Evolutionary conservation across 2,888 invertebrate species (phyloP).

Genomic region (Ennomos erosarius): DNA sequence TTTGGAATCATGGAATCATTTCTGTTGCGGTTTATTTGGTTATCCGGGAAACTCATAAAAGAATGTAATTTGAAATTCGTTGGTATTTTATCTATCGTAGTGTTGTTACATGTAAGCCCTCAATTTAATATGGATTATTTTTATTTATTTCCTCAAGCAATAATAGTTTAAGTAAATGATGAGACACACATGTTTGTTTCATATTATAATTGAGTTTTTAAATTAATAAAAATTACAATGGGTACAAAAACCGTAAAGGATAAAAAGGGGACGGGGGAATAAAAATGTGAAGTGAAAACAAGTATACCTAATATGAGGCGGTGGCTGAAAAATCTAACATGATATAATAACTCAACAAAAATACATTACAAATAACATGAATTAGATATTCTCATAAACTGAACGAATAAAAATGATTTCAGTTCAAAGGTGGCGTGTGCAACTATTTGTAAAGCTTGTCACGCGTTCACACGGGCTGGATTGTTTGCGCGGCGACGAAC

Average conservation of each 20-base stretch:
- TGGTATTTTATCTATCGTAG: conserved; percentile 45
- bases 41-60: conserved; percentile 64
- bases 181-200: too few relatives aligned
- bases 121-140: too few relatives aligned
- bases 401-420: conserved; percentile 41
- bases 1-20: conserved; percentile 81
- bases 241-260: too few relatives aligned
- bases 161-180: too few relatives aligned
- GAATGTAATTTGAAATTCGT: conserved; percentile 56
- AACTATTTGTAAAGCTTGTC: conserved; percentile 61
- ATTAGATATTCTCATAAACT: conserved; percentile 37
- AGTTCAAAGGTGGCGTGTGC: conserved; percentile 40
- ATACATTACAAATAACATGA: not conserved
- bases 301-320: too few relatives aligned
- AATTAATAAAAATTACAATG: too few relatives aligned
- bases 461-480: conserved; percentile 63
- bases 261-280: too few relatives aligned
- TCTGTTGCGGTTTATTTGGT: conserved; percentile 75
- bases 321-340: too few relatives aligned
- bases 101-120: conserved; percentile 1
- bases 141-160: too few relatives aligned
- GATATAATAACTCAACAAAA: not conserved
- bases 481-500: conserved; percentile 59
- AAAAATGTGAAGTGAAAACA: too few relatives aligned
- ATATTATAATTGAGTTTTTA: too few relatives aligned